Percentiles rank a stretch among this genome's conserved stretches.
Conservation (phyloP, 23 tunicate species). For the Diplosoma virens region DNA sequence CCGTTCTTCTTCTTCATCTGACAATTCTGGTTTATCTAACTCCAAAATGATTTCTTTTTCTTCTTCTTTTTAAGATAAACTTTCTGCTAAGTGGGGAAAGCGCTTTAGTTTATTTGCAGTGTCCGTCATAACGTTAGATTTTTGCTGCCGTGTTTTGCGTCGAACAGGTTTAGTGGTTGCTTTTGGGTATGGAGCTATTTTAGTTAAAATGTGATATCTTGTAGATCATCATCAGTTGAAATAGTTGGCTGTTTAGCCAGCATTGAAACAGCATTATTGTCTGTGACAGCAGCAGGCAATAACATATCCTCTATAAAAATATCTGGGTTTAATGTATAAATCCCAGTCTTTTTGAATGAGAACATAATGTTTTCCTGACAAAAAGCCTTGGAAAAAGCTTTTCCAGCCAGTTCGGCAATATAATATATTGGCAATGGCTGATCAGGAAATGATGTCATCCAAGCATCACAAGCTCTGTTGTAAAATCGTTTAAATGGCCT, state of each 20-base stretch:
- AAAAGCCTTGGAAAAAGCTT: too few species aligned
- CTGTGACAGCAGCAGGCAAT: not conserved
- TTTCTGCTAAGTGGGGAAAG: not conserved
- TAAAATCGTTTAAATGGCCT: too few species aligned
- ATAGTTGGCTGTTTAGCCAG: not conserved
- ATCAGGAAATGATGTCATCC: not conserved
- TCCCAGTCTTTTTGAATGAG: not conserved
- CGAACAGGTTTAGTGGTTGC: constrained; percentile 13
- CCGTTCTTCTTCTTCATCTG: not conserved
- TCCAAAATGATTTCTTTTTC: too few species aligned
- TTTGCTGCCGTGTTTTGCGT: constrained; percentile 8
- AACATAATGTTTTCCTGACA: not conserved
- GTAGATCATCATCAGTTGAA: not conserved
- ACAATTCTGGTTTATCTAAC: not conserved
- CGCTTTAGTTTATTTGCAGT: not conserved
- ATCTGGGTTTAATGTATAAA: not conserved
- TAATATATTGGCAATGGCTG: not conserved
- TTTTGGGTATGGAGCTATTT: not conserved
- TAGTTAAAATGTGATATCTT: not conserved
- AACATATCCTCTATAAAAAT: not conserved
- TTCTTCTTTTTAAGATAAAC: not conserved
- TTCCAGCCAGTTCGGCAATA: not conserved
- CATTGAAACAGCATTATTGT: not conserved
- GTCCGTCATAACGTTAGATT: not conserved
- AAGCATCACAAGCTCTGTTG: too few species aligned